Evolutionary conservation across 2,797 vertebrate species (phyloP).

Genomic region (Gephyroberyx darwinii): DNA sequence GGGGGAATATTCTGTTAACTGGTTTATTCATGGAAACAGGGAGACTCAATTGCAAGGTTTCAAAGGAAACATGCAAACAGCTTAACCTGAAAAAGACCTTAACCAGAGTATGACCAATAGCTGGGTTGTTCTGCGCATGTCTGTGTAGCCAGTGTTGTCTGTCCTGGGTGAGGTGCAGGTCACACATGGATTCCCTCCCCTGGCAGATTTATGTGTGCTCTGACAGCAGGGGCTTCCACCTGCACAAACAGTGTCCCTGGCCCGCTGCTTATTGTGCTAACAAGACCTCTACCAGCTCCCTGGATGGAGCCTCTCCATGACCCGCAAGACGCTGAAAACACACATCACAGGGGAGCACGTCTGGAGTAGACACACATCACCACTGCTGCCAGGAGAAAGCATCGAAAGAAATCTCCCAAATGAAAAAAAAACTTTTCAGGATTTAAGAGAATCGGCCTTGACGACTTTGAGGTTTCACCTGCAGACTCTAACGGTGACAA

Average conservation of each 20-base stretch:
- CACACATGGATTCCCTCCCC: conserved; percentile 77
- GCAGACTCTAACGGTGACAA: too few species aligned
- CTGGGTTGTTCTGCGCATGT: conserved; percentile 26
- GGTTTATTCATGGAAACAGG: too few species aligned
- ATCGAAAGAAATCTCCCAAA: not conserved
- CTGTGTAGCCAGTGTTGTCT: conserved; percentile 32
- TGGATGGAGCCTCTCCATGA: conserved; percentile 45
- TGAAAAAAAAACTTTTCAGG: too few species aligned
- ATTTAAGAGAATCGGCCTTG: not conserved
- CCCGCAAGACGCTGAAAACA: conserved; percentile 30
- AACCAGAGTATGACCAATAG: conserved; percentile 19
- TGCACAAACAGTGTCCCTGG: conserved; percentile 90
- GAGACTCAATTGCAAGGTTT: not conserved
- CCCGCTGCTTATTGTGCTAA: conserved; percentile 88
- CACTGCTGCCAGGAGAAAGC: not conserved
- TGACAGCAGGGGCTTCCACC: conserved; percentile 87
- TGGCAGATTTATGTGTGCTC: conserved; percentile 89
- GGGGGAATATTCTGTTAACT: too few species aligned
- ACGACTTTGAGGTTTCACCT: conserved; percentile 16
- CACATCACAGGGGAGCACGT: conserved; percentile 32
- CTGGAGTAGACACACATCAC: not conserved
- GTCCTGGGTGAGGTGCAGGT: conserved; percentile 68
- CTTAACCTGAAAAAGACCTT: conserved; percentile 13
- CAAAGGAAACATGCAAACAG: not conserved
- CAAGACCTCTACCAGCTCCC: conserved; percentile 82